Conservation (phyloP, 2,888 invertebrate genomes). For the Rhopalosiphum nymphaeae region DNA sequence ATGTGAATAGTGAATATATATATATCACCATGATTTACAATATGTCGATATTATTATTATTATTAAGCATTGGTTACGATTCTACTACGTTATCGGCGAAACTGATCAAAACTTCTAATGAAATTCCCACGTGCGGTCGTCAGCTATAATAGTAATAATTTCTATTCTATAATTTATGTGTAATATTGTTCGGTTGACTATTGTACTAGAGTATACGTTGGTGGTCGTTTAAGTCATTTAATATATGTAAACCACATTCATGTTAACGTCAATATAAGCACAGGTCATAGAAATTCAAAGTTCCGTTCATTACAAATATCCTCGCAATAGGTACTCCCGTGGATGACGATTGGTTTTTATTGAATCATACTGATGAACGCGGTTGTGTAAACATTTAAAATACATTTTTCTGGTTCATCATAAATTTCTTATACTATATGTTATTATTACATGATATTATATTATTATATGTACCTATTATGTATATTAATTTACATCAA, state of each 20-base stretch:
- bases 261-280: neutral
- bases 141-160: neutral
- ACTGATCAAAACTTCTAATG: constrained; percentile 33
- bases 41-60: neutral
- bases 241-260: neutral
- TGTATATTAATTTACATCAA: no score
- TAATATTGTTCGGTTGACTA: neutral
- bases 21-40: neutral
- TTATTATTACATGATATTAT: neutral
- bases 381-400: neutral
- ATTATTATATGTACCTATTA: no score
- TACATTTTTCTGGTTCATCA: neutral
- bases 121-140: constrained; percentile 16
- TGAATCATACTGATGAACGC: no score
- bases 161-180: neutral
- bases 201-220: neutral
- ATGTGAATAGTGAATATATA: neutral
- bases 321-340: neutral
- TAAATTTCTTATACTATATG: neutral
- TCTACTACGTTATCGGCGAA: neutral
- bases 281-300: neutral
- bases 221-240: neutral
- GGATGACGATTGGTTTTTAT: neutral
- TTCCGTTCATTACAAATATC: neutral
- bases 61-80: neutral